phyloP scores from a whole-genome alignment of 2,797 vertebrate species.

The Diglossa cyanea region DNA sequence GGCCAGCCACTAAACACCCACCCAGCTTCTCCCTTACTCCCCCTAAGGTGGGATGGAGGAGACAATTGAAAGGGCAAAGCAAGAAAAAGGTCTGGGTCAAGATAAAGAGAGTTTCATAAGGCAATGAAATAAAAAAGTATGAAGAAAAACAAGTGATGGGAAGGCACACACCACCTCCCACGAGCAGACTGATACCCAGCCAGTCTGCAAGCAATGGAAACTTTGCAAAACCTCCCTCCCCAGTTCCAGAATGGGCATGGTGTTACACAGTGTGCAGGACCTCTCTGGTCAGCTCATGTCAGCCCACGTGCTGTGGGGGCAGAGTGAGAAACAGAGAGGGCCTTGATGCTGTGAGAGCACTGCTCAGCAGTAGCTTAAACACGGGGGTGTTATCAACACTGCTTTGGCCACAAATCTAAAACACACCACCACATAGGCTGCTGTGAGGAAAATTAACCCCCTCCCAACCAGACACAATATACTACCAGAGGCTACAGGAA shows the following conservation, averaged over 20 bases:
- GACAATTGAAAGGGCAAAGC: not conserved
- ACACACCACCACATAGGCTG: not conserved
- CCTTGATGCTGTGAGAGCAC: not conserved
- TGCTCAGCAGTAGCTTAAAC: not conserved
- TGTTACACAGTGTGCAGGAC: not conserved
- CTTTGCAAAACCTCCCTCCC: not conserved
- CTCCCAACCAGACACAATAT: not conserved
- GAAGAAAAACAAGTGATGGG: not conserved
- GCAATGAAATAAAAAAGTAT: not conserved
- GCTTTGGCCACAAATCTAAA: not conserved
- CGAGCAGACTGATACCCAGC: not conserved
- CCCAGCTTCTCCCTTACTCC: not conserved
- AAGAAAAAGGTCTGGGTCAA: not conserved
- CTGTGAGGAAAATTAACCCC: not conserved
- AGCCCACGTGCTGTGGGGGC: not conserved
- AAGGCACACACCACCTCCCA: not conserved
- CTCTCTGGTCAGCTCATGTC: not conserved
- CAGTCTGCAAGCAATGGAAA: not conserved
- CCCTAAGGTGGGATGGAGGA: not conserved
- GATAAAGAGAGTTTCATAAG: not conserved
- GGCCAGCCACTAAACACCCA: not conserved
- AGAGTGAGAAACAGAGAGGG: constrained; percentile 19
- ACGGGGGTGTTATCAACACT: not conserved
- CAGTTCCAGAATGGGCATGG: not conserved
- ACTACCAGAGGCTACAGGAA: not conserved